A percentile compares a stretch with the other conserved stretches of the same genome.
These are phyloP conservation scores for Oscheius sp. DNA, from an alignment of 2,888 invertebrate species.

Conservation along the genomic window DNA sequence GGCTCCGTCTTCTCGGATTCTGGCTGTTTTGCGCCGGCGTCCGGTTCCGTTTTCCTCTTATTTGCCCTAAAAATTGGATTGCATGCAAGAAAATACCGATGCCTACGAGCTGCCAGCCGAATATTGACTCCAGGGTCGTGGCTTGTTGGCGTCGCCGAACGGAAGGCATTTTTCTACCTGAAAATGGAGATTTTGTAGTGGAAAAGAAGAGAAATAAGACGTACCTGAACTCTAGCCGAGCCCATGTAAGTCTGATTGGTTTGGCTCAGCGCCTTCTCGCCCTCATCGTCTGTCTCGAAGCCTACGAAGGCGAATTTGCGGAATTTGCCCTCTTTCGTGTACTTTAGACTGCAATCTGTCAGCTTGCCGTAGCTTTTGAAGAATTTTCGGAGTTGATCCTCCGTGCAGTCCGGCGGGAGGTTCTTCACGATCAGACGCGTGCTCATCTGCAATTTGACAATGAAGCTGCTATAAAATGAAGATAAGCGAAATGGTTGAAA, in stretches of 20 bases:
- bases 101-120: conserved; percentile 81
- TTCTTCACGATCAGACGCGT: conserved; percentile 69
- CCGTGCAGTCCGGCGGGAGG: conserved; percentile 63
- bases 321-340: conserved; percentile 86
- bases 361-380: conserved; percentile 75
- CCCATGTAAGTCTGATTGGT: conserved; percentile 88
- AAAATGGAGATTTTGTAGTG: conserved; percentile 9
- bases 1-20: conserved; percentile 34
- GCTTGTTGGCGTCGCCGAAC: conserved; percentile 79
- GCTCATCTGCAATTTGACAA: conserved; percentile 10
- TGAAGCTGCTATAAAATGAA: background rate
- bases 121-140: conserved; percentile 93
- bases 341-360: conserved; percentile 93
- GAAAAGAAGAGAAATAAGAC: conserved; percentile 19
- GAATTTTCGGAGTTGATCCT: conserved; percentile 58
- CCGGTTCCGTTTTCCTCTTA: conserved; percentile 39
- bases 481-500: background rate
- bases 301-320: conserved; percentile 94
- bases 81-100: background rate
- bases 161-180: conserved; percentile 79
- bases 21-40: conserved; percentile 42
- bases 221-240: conserved; percentile 83
- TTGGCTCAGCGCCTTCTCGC: conserved; percentile 82
- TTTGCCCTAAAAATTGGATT: conserved; percentile 41
- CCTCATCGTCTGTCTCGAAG: conserved; percentile 85